phyloP scores from a whole-genome alignment of 2,888 invertebrate species.

The Ophraella communa region DNA sequence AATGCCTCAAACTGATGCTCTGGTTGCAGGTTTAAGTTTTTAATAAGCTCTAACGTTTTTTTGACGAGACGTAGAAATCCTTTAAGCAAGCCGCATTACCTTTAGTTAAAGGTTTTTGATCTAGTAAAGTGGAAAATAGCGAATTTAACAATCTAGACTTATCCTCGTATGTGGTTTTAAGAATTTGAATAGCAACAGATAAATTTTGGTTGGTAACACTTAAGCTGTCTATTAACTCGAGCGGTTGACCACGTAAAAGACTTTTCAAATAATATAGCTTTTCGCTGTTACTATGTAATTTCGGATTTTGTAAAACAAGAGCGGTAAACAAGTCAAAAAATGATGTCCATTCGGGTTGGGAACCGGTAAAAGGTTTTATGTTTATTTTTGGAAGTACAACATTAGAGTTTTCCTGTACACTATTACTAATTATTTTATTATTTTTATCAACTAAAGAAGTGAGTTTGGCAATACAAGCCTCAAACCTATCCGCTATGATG shows the following conservation, averaged over 20 bases:
- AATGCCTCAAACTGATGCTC: neutral
- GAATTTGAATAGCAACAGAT: neutral
- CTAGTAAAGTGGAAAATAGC: no score
- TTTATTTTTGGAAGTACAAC: neutral
- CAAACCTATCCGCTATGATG: neutral
- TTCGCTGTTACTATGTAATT: neutral
- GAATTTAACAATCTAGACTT: neutral
- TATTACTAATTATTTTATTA: no score
- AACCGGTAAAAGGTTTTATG: neutral
- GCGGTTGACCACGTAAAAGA: neutral
- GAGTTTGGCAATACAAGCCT: neutral
- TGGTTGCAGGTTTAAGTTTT: neutral
- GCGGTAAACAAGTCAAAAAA: no score
- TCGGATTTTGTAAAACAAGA: no score
- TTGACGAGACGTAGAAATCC: neutral
- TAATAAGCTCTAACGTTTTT: neutral
- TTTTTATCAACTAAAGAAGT: neutral
- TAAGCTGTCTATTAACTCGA: neutral
- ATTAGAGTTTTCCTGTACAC: neutral
- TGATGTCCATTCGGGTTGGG: no score
- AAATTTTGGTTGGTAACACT: neutral
- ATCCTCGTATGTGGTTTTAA: neutral
- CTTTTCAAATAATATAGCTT: neutral
- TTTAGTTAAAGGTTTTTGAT: neutral
- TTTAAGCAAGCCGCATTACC: neutral